These are phyloP conservation scores for Drosophila gaucha DNA, from an alignment of 2,888 invertebrate genomes.

Conservation along the genomic window DNA sequence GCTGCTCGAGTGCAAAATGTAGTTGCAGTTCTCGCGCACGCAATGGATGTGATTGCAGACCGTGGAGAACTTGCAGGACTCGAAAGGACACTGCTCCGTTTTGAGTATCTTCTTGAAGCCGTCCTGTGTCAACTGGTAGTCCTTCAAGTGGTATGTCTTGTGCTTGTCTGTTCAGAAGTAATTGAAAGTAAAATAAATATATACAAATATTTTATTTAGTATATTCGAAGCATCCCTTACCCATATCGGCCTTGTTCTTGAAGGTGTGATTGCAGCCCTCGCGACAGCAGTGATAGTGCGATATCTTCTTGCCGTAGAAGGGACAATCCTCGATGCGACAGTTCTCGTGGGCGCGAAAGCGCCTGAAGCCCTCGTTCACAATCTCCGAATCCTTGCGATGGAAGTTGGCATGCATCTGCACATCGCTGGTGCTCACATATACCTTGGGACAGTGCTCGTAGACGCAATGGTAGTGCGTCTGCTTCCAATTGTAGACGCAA, in stretches of 20 bases:
- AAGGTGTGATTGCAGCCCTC: slow-evolving; percentile 97
- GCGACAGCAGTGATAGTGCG: slow-evolving; percentile 98
- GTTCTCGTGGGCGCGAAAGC: slow-evolving; percentile 97
- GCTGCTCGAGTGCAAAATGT: slow-evolving; percentile 97
- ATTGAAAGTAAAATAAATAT: background rate
- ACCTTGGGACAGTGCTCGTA: slow-evolving; percentile 97
- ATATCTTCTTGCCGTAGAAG: slow-evolving; percentile 97
- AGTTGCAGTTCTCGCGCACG: slow-evolving; percentile 96
- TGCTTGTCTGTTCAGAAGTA: slow-evolving; percentile 96
- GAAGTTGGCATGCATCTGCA: slow-evolving; percentile 99
- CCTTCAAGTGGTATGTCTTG: slow-evolving; percentile 98
- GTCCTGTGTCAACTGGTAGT: slow-evolving; percentile 96
- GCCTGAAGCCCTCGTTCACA: slow-evolving; percentile 98
- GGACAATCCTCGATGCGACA: slow-evolving; percentile 96
- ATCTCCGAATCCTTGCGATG: slow-evolving; percentile 99
- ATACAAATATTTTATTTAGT: background rate
- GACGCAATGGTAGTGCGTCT: slow-evolving; percentile 93
- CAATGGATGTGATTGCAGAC: slow-evolving; percentile 99
- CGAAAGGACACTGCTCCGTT: slow-evolving; percentile 96
- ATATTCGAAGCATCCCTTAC: slow-evolving; percentile 86
- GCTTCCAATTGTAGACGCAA: slow-evolving; percentile 93
- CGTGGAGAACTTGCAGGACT: slow-evolving; percentile 95
- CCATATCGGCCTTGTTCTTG: slow-evolving; percentile 99
- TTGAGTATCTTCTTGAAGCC: slow-evolving; percentile 99
- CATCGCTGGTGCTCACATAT: slow-evolving; percentile 99